Evolutionary conservation across 2,113 vertebrate species (phyloP), one percentile per base, ranked within the genome.

Genomic region (Telmatochromis sp.): DNA sequence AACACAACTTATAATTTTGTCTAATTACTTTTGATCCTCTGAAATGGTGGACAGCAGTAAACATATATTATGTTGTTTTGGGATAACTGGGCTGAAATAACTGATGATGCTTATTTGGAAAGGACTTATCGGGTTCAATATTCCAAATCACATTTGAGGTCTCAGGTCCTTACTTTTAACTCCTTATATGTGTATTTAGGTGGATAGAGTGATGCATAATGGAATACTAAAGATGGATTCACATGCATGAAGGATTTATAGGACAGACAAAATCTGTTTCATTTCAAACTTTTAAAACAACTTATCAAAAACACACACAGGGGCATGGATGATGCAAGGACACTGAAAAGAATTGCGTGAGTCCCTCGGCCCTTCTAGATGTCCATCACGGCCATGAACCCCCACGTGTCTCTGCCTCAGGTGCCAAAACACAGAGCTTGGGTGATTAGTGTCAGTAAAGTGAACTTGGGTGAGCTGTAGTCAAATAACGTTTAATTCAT

Each of bases 1-100:
- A 63, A 35, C 58, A 35, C 0, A 63, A 63, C 31, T 63, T 11
- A 63, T n/a, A 35, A 35, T n/a, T 63, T 63, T 0, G 1, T 63
- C 17, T 63, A 35, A 63, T 63, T 63, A 63, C 17, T 35, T 63
- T 63, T 35, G 31, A 35, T 63, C 9, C 31, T 73, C 37, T 45
- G 13, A 73, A 9, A 45, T 73, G 7, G 13, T 45, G 68, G 60
- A 12, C 0, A n/a, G 10, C 33, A 35, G 58, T 63, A 63, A 63
- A 35, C 31, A 63, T 35, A 63, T 35, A 35, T n/a, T 63, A 35
- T 35, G 31, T 63, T 63, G 9, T n/a, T 63, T 63, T n/a, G 31
- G 17, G 31, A 63, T 35, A 35, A 35, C 58, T 63, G 58, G 60
- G 60, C 60, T 65, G 17, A 65, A 65, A 65, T 65, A 65, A 65